Base-by-base conservation (phyloP, 2,797 vertebrate genomes). In the Aselliscus stoliczkanus region DNA sequence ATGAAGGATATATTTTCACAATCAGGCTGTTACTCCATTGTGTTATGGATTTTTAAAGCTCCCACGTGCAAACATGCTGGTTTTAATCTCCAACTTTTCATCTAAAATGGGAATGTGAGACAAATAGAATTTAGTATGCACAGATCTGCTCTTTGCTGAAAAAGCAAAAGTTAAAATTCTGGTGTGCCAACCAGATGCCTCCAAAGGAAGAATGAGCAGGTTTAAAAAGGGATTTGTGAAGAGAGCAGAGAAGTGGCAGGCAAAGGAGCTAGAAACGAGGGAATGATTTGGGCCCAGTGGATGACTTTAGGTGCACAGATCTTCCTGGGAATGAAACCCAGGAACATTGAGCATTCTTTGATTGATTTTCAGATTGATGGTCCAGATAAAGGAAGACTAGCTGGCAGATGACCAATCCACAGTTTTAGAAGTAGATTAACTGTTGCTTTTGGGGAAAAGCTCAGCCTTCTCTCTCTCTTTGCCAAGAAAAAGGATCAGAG, bases 121-220 rank as follows among this genome's bases (percentile, higher is more conserved):
- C 54, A 47, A 42, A 83, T 75, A 54, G 31, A 44, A 64, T 18
- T 50, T n/a, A 67, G 34, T 42, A 29, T 70, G 27, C 20, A 23
- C 58, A 72, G 29, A 83, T 85, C 23, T 67, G 34, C 4, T 7
- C n/a, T 85, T 75, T 77, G 69, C 88, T 92, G 86, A 76, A 79
- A 94, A 95, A 69, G 44, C 93, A 85, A 70, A 95, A 87, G 85
- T 90, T 84, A 58, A 69, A 90, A 88, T 54, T 62, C 64, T 67
- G 18, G 25, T 29, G 4, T 82, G 69, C 50, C 34, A 18, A 67
- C 18, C 81, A 87, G 79, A 94, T 67, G 58, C 23, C 31, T 75
- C 29, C 34, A 73, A 42, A 79, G 50, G 83, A 73, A 89, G 50
- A 88, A 64, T 21, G 70, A 88, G 54, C 44, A 65, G 7, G 93